phyloP scores from a whole-genome alignment of 2,797 vertebrate genomes.

The Apodemus agrarius region DNA sequence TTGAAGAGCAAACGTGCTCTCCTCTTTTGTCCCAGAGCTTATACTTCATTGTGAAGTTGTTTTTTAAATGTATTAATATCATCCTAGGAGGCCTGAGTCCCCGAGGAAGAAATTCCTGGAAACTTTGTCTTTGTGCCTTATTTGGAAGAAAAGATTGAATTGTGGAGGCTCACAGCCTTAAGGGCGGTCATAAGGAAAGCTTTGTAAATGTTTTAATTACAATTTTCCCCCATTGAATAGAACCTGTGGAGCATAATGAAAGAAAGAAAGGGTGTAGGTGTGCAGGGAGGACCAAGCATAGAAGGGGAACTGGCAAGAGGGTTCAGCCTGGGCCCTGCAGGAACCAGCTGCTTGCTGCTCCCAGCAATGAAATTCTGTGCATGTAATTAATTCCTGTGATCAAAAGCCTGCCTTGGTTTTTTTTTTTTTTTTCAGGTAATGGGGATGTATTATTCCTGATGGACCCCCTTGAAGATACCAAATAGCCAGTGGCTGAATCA shows the following conservation, averaged over 20 bases:
- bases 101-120: slow-evolving; percentile 75
- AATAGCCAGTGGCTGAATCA: slow-evolving; percentile 79
- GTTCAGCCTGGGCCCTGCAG: slow-evolving; percentile 61
- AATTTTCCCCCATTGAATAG: slow-evolving; percentile 78
- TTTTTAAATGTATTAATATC: slow-evolving; percentile 54
- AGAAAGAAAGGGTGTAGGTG: slow-evolving; percentile 75
- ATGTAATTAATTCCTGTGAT: slow-evolving; percentile 81
- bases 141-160: slow-evolving; percentile 67
- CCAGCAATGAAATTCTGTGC: slow-evolving; percentile 75
- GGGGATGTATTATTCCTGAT: slow-evolving; percentile 66
- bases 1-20: not conserved
- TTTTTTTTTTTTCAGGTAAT: slow-evolving; percentile 43
- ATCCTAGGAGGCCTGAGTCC: slow-evolving; percentile 25
- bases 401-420: slow-evolving; percentile 75
- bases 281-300: slow-evolving; percentile 55
- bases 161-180: slow-evolving; percentile 74
- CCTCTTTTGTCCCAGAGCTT: slow-evolving; percentile 49
- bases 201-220: slow-evolving; percentile 83
- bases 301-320: slow-evolving; percentile 68
- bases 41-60: slow-evolving; percentile 61
- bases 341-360: slow-evolving; percentile 66
- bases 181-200: slow-evolving; percentile 76
- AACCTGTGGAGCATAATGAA: slow-evolving; percentile 72
- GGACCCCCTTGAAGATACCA: slow-evolving; percentile 75
- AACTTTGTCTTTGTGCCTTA: slow-evolving; percentile 73